Percentiles rank a stretch among this genome's conserved stretches.
phyloP scores from a whole-genome alignment of 2,113 vertebrate species.

The Oncorhynchus clarkii region DNA sequence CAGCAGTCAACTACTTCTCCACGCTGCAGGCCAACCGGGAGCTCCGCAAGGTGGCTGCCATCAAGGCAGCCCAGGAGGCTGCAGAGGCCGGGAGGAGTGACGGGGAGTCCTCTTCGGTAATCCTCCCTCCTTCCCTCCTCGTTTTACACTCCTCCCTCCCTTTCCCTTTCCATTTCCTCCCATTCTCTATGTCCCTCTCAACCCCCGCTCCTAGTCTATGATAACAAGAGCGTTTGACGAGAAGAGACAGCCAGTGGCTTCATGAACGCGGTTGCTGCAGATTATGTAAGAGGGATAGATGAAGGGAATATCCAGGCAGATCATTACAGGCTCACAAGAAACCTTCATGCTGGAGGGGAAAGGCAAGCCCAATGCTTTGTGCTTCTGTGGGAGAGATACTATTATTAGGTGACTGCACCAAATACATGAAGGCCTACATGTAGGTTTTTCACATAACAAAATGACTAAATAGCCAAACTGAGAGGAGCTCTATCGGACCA shows the following conservation, averaged over 20 bases:
- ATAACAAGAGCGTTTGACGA: conserved; percentile 64
- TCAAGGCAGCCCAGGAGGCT: conserved; percentile 76
- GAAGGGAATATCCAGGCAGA: conserved; percentile 68
- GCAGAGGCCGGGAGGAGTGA: conserved; percentile 62
- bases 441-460: too few species aligned
- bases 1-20: conserved; percentile 97
- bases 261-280: conserved; percentile 54
- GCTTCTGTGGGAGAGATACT: too few species aligned
- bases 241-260: conserved; percentile 69
- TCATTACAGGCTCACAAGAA: conserved; percentile 57
- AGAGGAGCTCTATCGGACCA: too few species aligned
- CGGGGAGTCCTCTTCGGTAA: conserved; percentile 84
- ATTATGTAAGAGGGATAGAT: conserved; percentile 73
- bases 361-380: conserved; percentile 24
- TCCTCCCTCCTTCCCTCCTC: not conserved
- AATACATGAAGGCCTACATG: too few species aligned
- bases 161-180: conserved; percentile 3
- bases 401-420: too few species aligned
- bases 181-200: not conserved
- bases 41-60: conserved; percentile 74
- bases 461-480: too few species aligned
- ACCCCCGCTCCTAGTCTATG: conserved; percentile 35
- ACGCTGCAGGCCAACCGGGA: conserved; percentile 87
- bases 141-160: conserved; percentile 1
- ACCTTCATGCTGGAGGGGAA: conserved; percentile 32